phyloP scores from a whole-genome alignment of 2,113 vertebrate genomes.

The Chaetodon trifascialis region DNA sequence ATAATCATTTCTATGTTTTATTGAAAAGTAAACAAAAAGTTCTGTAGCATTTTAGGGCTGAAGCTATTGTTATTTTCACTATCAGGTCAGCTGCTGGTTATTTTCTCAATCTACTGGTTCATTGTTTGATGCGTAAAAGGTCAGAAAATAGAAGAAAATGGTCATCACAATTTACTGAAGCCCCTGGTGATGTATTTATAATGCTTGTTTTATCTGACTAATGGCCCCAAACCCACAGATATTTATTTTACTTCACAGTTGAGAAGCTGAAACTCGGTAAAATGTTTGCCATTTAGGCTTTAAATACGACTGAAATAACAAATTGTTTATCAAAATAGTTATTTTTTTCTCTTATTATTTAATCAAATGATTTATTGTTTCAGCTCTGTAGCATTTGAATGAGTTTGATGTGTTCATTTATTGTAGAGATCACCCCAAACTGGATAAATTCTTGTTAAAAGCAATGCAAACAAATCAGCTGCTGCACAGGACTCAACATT shows the following conservation, averaged over 20 bases:
- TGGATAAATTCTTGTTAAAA: neutral
- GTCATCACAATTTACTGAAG: neutral
- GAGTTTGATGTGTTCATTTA: neutral
- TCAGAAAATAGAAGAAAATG: neutral
- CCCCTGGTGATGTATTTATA: neutral
- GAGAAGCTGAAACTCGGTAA: neutral
- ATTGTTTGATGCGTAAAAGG: neutral
- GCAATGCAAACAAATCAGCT: slow-evolving; percentile 8
- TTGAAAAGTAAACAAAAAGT: neutral
- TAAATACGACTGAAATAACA: neutral
- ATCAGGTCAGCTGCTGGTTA: neutral
- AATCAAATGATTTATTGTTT: neutral
- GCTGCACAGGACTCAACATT: neutral
- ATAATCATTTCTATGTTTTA: neutral
- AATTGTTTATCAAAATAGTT: neutral
- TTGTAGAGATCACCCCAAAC: neutral
- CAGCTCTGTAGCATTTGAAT: neutral
- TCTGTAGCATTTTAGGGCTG: neutral
- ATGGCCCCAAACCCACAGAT: neutral
- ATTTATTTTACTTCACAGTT: neutral
- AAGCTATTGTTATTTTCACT: neutral
- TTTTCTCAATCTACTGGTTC: neutral
- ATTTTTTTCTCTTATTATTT: neutral
- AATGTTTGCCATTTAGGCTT: neutral
- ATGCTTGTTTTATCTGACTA: neutral